Base-by-base conservation (phyloP, 2,113 vertebrate genomes). In the Tautogolabrus adspersus region DNA sequence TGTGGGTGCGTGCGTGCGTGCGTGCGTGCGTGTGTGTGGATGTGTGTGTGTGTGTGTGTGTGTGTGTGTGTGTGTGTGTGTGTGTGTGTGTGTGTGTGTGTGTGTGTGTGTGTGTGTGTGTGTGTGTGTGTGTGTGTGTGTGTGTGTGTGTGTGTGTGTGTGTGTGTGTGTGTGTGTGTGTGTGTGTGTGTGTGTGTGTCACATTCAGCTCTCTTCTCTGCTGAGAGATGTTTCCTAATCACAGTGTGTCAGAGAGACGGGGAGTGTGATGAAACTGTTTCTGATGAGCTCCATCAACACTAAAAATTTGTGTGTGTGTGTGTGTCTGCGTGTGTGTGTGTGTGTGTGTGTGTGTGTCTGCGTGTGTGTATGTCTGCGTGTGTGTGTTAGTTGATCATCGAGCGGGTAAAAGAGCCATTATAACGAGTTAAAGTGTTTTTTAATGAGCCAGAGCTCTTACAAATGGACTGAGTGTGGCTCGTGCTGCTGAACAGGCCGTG, bases 361-460 rank as follows among this genome's bases (percentile, higher is more conserved):
- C 10, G 10, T 13, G 34, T 69, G 49, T 62, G 75, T 77, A 40
- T 70, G 55, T 60, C 6, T 46, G 46, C 63, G 60, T 75, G 72
- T 69, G 42, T 69, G 56, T 66, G 75, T 77, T 40, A 66, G 56
- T 56, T 57, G 6, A 57, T 46, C 18, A 47, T 23, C 3, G 56
- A 72, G 47, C 62, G 57, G 60, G 74, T 58, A 66, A 77, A 81
- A 83, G 77, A 83, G 81, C 74, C 81, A 47, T 78, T 70, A 51
- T 13, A 56, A 66, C n/a, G 44, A 37, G 73, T 77, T 77, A 64
- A 84, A 87, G 85, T 87, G 81, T 70, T 81, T 77, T 77, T 71
- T 87, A 87, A 87, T 84, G 85, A 87, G 85, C 81, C 78, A 81
- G 73, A 84, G 80, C 81, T 75, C 74, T 19, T 78, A 77, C 77